These are phyloP conservation scores for Crotalus viridis DNA, from an alignment of 2,113 vertebrate species.

Conservation along the genomic window DNA sequence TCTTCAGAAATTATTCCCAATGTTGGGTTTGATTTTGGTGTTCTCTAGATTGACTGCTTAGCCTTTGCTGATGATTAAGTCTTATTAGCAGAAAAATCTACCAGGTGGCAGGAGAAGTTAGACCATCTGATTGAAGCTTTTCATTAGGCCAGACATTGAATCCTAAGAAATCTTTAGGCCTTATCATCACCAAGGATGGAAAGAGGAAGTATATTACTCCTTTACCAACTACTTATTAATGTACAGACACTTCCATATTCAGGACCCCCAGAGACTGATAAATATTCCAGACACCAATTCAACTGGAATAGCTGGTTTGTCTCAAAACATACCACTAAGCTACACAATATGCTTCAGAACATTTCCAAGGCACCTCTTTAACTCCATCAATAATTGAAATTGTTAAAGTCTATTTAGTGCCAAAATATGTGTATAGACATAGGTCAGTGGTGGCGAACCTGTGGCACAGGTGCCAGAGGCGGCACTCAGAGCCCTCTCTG, in stretches of 20 bases:
- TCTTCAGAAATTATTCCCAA: background rate
- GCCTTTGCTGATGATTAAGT: background rate
- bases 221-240: background rate
- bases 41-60: background rate
- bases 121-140: background rate
- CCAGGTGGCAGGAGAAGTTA: background rate
- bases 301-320: background rate
- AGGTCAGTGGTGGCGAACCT: no score
- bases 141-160: background rate
- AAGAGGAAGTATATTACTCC: background rate
- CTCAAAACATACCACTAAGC: background rate
- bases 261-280: background rate
- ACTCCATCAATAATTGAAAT: background rate
- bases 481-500: no score
- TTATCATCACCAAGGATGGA: background rate
- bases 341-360: background rate
- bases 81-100: background rate
- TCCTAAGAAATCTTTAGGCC: background rate
- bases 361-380: background rate
- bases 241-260: background rate
- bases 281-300: background rate
- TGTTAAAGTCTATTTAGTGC: background rate
- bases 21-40: background rate
- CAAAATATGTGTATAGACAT: background rate
- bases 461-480: no score